Percentiles rank a stretch among this genome's conserved stretches.
Evolutionary conservation across 2,888 invertebrate species (phyloP).

Genomic region (Orthonevra nobilis): DNA sequence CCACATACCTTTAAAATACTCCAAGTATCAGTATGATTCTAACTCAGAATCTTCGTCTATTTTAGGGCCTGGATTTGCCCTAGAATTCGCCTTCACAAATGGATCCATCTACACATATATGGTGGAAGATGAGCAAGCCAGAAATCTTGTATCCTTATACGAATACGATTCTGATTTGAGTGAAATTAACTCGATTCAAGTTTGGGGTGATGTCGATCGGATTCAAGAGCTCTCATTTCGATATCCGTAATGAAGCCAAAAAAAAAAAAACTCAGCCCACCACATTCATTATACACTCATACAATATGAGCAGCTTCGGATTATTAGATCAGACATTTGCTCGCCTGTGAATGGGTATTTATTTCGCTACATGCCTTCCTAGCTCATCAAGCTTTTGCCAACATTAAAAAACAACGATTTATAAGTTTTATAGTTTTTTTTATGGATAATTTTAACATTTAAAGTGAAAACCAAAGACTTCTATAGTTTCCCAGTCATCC

Average conservation of each 20-base stretch:
- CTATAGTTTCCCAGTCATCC: background rate
- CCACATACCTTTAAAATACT: conserved; percentile 53
- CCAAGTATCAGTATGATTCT: conserved; percentile 42
- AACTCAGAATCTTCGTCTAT: conserved; percentile 74
- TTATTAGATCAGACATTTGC: background rate
- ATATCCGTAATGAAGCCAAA: conserved; percentile 65
- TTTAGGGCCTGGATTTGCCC: conserved; percentile 77
- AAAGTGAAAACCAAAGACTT: background rate
- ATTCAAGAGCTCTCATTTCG: conserved; percentile 76
- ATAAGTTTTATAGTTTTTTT: too few relatives aligned
- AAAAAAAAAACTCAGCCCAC: background rate
- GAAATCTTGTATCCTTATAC: conserved; percentile 75
- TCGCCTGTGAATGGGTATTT: too few relatives aligned
- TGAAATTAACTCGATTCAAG: conserved; percentile 77
- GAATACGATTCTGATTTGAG: conserved; percentile 74
- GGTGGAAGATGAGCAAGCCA: conserved; percentile 73
- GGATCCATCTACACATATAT: conserved; percentile 76
- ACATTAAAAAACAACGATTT: too few relatives aligned
- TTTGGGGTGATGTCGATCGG: conserved; percentile 79
- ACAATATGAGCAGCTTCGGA: background rate
- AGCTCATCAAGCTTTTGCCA: too few relatives aligned
- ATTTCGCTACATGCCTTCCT: background rate
- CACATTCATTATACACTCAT: background rate
- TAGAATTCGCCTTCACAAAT: conserved; percentile 76
- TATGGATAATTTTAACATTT: background rate